Base-by-base conservation (phyloP, 2,113 vertebrate genomes). In the Malurus melanocephalus region DNA sequence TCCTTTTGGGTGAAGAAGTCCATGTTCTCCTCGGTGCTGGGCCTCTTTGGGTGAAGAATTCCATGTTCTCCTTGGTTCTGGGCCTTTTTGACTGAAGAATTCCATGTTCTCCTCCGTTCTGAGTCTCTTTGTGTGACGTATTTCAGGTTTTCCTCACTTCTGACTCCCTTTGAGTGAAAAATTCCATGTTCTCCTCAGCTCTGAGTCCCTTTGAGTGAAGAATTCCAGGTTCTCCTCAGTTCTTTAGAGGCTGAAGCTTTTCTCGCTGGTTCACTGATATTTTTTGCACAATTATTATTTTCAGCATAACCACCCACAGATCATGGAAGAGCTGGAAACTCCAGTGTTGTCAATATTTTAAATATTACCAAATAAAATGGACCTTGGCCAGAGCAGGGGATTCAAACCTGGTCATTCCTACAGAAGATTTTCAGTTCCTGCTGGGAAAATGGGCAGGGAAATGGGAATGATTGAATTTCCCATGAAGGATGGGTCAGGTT, bases 91-190 rank as follows among this genome's bases (percentile, higher is more conserved):
- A 9, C 8, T 35, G 35, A 35, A 9, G 10, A 35, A 35, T 35
- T 35, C 35, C 35, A 35, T 8, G 38, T 38, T 38, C 38, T 38
- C 38, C 38, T 38, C 38, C 4, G 38, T 38, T 38, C 38, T 38
- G 38, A 38, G 38, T 38, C 38, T 10, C 38, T 38, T 38, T 38
- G 35, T 10, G 35, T 38, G n/a, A n/a, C n/a, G n/a, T n/a, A n/a
- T n/a, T n/a, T n/a, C n/a, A n/a, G n/a, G n/a, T n/a, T n/a, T n/a
- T n/a, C n/a, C n/a, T n/a, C n/a, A n/a, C n/a, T n/a, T n/a, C n/a
- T n/a, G n/a, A n/a, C n/a, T n/a, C n/a, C n/a, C n/a, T 48, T 15
- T 0, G 8, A 2, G 6, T 1, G 43, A 67, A 32, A 38, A 68
- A 18, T 22, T 53, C 13, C 8, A 1, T 5, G 30, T 20, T 5